These are phyloP conservation scores for Tuberolachnus salignus DNA, from an alignment of 2,888 invertebrate species.

Conservation along the genomic window DNA sequence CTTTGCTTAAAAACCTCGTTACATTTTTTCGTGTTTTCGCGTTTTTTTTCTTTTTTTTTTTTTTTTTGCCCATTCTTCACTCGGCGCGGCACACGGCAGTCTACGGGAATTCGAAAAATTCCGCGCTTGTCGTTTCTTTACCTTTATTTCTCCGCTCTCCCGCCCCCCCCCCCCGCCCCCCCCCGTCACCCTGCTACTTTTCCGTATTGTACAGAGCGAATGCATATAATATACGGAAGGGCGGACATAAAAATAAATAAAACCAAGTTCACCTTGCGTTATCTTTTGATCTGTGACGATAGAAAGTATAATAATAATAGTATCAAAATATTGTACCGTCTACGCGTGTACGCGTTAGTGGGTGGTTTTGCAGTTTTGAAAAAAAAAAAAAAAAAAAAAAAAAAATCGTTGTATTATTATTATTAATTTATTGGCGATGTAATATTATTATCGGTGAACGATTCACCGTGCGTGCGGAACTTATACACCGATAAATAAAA, in stretches of 20 bases:
- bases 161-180: too few species aligned
- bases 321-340: too few species aligned
- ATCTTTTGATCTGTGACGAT: neutral
- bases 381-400: too few species aligned
- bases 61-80: neutral
- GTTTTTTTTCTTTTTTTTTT: too few species aligned
- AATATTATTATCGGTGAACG: neutral
- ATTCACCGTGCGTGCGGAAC: too few species aligned
- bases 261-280: constrained; percentile 19
- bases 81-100: neutral
- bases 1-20: constrained; percentile 47
- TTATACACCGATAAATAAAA: too few species aligned
- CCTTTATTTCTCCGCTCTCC: constrained; percentile 15
- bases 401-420: constrained; percentile 17
- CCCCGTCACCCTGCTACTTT: too few species aligned
- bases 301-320: neutral
- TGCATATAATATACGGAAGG: neutral
- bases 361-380: too few species aligned
- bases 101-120: constrained; percentile 45
- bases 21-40: constrained; percentile 12
- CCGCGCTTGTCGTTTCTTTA: constrained; percentile 13
- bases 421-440: constrained; percentile 34
- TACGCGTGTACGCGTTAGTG: too few species aligned
- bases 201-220: constrained; percentile 18
- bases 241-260: neutral